phyloP scores from a whole-genome alignment of 2,797 vertebrate genomes.

The Yasuhikotakia modesta region DNA sequence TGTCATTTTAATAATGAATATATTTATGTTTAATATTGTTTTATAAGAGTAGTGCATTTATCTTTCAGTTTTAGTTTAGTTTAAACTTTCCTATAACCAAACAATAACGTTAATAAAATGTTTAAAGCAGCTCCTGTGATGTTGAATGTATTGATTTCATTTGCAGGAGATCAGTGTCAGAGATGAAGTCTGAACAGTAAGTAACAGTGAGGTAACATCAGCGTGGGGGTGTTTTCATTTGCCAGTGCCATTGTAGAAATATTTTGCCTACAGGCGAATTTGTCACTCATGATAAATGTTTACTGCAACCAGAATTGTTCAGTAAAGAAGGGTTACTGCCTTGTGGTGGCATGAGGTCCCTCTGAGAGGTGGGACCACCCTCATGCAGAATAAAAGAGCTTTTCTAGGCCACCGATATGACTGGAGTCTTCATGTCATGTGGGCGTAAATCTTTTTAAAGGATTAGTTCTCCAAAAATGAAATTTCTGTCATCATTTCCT shows the following conservation, averaged over 20 bases:
- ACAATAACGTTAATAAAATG: too few species aligned
- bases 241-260: not conserved
- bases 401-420: conserved; percentile 9
- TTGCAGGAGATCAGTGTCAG: not conserved
- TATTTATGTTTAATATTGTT: too few species aligned
- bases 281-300: not conserved
- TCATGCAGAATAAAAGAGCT: not conserved
- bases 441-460: conserved; percentile 9
- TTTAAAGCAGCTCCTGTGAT: not conserved
- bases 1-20: too few species aligned
- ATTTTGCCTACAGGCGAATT: not conserved
- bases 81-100: too few species aligned
- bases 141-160: not conserved
- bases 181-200: too few species aligned
- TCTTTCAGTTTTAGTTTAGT: too few species aligned
- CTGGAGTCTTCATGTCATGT: conserved; percentile 5
- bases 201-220: too few species aligned
- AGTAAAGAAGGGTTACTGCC: not conserved
- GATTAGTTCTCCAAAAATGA: conserved; percentile 14
- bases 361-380: not conserved
- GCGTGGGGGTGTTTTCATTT: not conserved
- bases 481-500: conserved; percentile 4
- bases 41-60: too few species aligned
- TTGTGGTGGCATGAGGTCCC: not conserved
- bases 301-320: not conserved